Percentiles rank a stretch among this genome's conserved stretches.
phyloP scores from a whole-genome alignment of 2,113 vertebrate genomes.

The Entelurus aequoreus region DNA sequence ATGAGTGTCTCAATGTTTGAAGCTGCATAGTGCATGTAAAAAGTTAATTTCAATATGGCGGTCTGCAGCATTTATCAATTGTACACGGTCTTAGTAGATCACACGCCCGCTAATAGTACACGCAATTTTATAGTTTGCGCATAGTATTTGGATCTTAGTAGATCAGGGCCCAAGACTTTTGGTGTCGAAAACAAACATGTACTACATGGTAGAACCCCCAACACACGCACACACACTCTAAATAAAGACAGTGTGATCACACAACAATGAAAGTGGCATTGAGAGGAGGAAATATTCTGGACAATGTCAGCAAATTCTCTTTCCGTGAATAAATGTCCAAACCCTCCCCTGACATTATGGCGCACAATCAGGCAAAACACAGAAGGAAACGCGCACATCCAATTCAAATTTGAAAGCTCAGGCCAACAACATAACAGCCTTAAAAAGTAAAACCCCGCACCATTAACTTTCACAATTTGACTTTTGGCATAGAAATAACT shows the following conservation, averaged over 20 bases:
- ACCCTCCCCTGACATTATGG: conserved; percentile 4
- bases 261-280: conserved; percentile 18
- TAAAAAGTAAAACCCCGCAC: background rate
- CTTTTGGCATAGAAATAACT: background rate
- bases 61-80: too few species aligned
- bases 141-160: too few species aligned
- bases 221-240: background rate
- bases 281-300: conserved; percentile 46
- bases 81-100: too few species aligned
- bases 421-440: conserved; percentile 10
- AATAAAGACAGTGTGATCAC: background rate
- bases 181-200: too few species aligned
- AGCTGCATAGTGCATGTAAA: too few species aligned
- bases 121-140: too few species aligned
- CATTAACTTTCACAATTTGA: background rate
- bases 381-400: conserved; percentile 6
- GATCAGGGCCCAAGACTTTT: too few species aligned
- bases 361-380: conserved; percentile 14
- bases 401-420: background rate
- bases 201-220: too few species aligned
- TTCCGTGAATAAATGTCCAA: conserved; percentile 16
- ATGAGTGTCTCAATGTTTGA: too few species aligned
- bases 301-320: conserved; percentile 36
- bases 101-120: too few species aligned
- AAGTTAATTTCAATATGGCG: too few species aligned